These are phyloP conservation scores for Lottia scabra DNA, from an alignment of 2,888 invertebrate species.

Conservation along the genomic window DNA sequence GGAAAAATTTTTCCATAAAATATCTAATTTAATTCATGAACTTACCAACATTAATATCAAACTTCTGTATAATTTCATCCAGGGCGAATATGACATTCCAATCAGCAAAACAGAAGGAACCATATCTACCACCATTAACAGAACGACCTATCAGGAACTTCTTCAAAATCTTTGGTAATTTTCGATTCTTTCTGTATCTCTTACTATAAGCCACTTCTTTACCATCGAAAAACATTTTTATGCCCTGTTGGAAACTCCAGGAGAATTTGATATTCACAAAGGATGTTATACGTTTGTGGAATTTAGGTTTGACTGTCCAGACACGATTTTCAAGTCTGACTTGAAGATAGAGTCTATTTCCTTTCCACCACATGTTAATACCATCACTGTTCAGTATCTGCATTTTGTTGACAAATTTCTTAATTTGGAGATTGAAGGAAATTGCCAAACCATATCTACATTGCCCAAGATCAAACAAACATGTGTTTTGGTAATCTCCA, in stretches of 20 bases:
- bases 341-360: constrained; percentile 28
- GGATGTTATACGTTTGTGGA: neutral
- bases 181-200: constrained; percentile 9
- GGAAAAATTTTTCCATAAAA: too few species aligned
- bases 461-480: constrained; percentile 27
- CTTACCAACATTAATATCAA: constrained; percentile 30
- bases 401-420: constrained; percentile 21
- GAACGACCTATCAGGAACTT: constrained; percentile 20
- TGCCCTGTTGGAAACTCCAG: constrained; percentile 34
- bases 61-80: constrained; percentile 20
- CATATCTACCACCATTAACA: constrained; percentile 12
- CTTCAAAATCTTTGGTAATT: neutral
- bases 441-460: constrained; percentile 35
- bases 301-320: constrained; percentile 28
- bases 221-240: constrained; percentile 27
- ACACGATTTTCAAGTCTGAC: constrained; percentile 25
- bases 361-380: constrained; percentile 31
- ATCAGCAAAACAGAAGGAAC: constrained; percentile 27
- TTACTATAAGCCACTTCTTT: constrained; percentile 3
- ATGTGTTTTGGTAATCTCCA: constrained; percentile 4
- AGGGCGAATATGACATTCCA: constrained; percentile 32
- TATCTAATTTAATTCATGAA: too few species aligned
- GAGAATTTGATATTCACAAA: constrained; percentile 36
- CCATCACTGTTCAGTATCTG: constrained; percentile 35
- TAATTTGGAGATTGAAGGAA: constrained; percentile 33